Evolutionary conservation across 2,797 vertebrate genomes (phyloP), one percentile per base, ranked within the genome.

Genomic region (Semotilus atromaculatus): DNA sequence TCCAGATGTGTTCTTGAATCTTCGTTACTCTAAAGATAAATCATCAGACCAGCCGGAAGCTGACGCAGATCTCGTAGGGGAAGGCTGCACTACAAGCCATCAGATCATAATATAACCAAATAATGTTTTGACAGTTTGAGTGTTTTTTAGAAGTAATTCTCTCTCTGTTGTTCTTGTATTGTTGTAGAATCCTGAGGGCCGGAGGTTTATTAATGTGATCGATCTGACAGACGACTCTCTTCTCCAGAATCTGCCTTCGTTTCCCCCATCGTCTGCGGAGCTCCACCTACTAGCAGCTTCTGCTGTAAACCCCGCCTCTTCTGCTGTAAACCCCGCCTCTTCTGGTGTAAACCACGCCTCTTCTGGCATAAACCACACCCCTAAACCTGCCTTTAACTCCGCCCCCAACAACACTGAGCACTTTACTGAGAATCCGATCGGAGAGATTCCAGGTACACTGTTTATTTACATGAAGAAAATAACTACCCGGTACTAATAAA

Each of bases 161-260:
- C 8, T 38, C 31, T 79, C 0, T 78, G 9, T 26, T 77, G 10
- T n/a, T 43, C 5, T 7, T 21, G 34, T 68, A 5, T 68, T 38
- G 80, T 81, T 76, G 87, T 82, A 94, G 93, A 74, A 90, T 86
- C 82, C 92, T 88, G 58, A 67, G 64, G 90, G 93, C 36, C 93
- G 14, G n/a, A 91, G 92, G 62, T 97, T 96, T 79, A 88, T 97
- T 86, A 94, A 92, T 86, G 96, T 97, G 77, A 88, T 90, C 73
- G 97, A 98, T 89, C 93, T 97, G 82, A 96, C 97, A 88, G 95
- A 92, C 19, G 74, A 58, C 73, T 88, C 92, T 10, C 81, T 92
- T 18, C 90, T 94, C 23, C 90, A 90, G 29, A 90, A 93, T 85
- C 88, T 96, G 34, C 90, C 93, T 1, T 5, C 75, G 6, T 7